Base-by-base conservation (phyloP, 2,888 invertebrate genomes). In the Tipula vernalis region DNA sequence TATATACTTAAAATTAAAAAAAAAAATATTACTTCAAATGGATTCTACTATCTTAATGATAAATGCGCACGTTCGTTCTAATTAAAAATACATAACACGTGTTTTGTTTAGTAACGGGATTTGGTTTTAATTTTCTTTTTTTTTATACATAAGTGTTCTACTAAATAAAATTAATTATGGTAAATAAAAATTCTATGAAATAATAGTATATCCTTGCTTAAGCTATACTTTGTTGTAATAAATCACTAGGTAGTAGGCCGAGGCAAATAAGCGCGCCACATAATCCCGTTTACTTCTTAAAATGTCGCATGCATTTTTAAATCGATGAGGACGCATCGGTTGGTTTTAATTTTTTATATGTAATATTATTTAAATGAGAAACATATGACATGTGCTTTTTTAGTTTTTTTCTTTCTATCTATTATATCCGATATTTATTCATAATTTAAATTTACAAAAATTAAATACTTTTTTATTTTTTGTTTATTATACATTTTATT, bases 1-100 rank as follows among this genome's bases (percentile, higher is more conserved):
- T 71, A 71, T 28, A 71, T 71, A 71, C 71, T 71, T 71, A 71
- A 28, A 71, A 28, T 71, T 71, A 71, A 71, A 71, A 71, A 57
- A n/a, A 51, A 71, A 71, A 28, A 71, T 71, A 71, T 71, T 71
- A 71, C 28, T 71, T 71, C 18, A 71, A 71, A 71, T 71, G 71
- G 71, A 71, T 71, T 71, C 71, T 71, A 71, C 71, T 71, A 71
- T 71, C 71, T 71, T 71, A 71, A 71, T 71, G 71, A 71, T 71
- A 71, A 71, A 71, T 28, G 28, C 71, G 10, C 71, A 57, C 57
- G 28, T 28, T 28, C 28, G 8, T 28, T 28, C 71, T 10, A 18
- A 13, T 71, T 71, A 71, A 57, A 71, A 71, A 71, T 28, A 12
- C 28, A 71, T 10, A 8, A 5, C 10, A 28, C 28, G 28, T 28